Evolutionary conservation across 2,888 invertebrate species (phyloP).

Genomic region (Phyllotreta cruciferae): DNA sequence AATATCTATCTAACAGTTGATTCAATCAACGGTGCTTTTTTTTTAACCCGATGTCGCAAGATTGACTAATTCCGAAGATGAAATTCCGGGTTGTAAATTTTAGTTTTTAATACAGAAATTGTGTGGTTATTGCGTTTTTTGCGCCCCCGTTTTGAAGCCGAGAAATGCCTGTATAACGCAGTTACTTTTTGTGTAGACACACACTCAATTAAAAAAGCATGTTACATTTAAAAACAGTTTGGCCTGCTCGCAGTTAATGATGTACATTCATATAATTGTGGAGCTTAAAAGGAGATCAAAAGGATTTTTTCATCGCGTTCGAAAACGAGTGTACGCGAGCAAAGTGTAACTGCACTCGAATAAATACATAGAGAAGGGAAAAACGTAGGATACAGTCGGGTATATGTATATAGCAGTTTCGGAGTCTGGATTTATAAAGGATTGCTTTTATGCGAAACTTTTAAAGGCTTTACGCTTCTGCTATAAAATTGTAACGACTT

Average conservation of each 20-base stretch:
- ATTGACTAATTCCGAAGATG: background rate
- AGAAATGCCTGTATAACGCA: too few species aligned
- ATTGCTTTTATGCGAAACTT: slow-evolving; percentile 49
- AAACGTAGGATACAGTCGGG: slow-evolving; percentile 42
- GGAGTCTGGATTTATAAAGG: slow-evolving; percentile 49
- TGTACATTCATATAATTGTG: slow-evolving; percentile 51
- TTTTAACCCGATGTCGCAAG: background rate
- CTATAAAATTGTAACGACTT: slow-evolving; percentile 49
- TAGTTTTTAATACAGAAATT: too few species aligned
- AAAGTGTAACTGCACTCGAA: slow-evolving; percentile 44
- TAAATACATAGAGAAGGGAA: slow-evolving; percentile 39
- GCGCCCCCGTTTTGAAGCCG: too few species aligned
- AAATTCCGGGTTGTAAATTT: background rate
- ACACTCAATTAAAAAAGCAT: slow-evolving; percentile 12
- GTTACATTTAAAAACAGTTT: slow-evolving; percentile 33
- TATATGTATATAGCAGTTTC: slow-evolving; percentile 42
- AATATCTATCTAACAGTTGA: slow-evolving; percentile 23
- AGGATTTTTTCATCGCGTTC: slow-evolving; percentile 39
- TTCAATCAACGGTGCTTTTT: slow-evolving; percentile 21
- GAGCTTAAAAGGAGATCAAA: slow-evolving; percentile 54
- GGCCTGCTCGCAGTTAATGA: slow-evolving; percentile 52
- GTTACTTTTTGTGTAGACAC: too few species aligned
- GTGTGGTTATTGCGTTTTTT: too few species aligned
- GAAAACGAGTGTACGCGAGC: slow-evolving; percentile 26
- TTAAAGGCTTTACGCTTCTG: slow-evolving; percentile 47